A percentile compares a stretch with the other conserved stretches of the same genome.
These are phyloP conservation scores for Chloroclysta siterata DNA, from an alignment of 2,888 invertebrate species.

Conservation along the genomic window DNA sequence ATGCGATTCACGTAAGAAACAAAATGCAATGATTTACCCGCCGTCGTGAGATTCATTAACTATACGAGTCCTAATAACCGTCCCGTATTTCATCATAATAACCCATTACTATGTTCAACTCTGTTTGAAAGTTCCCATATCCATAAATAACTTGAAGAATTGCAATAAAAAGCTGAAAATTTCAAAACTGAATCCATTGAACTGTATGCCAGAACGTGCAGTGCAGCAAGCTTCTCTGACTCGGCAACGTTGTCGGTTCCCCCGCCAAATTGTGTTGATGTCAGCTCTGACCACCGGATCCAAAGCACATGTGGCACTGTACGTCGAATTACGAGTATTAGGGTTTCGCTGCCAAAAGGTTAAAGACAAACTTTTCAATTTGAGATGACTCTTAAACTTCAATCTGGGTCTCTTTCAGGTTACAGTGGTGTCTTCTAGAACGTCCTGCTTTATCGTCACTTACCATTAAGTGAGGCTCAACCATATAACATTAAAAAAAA, in stretches of 20 bases:
- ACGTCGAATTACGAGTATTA: conserved; percentile 23
- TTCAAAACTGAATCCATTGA: conserved; percentile 22
- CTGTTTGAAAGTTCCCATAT: conserved; percentile 4
- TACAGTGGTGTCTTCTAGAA: no score
- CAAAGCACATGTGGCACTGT: conserved; percentile 18
- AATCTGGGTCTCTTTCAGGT: no score
- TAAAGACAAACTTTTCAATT: background rate
- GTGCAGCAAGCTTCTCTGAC: conserved; percentile 10
- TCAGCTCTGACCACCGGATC: background rate
- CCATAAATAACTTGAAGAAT: conserved; percentile 19
- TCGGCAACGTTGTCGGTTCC: background rate
- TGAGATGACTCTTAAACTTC: background rate
- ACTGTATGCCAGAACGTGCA: conserved; percentile 12
- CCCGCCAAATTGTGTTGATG: background rate
- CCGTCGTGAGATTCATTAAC: background rate
- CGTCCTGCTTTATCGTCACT: no score
- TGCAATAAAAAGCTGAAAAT: conserved; percentile 17
- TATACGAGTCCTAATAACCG: background rate
- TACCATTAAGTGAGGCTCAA: no score
- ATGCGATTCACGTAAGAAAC: no score
- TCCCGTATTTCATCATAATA: background rate
- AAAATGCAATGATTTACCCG: no score
- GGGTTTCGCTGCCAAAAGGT: background rate
- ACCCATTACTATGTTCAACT: background rate
- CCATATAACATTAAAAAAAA: no score